Base-by-base conservation (phyloP, 2,113 vertebrate species). In the Xiphorhynchus elegans region DNA sequence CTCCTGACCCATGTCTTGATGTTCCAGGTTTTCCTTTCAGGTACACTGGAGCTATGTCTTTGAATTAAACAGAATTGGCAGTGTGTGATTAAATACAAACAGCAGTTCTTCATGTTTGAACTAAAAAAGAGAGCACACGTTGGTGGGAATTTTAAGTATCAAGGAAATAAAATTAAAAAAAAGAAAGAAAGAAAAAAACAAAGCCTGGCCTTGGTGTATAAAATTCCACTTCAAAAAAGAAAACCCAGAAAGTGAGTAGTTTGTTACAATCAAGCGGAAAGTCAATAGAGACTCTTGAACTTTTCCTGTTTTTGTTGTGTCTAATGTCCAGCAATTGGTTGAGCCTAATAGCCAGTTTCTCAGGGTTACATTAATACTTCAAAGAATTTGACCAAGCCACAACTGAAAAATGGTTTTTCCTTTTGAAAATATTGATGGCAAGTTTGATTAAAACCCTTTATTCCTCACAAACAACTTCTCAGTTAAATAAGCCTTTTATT, bases 251-350 rank as follows among this genome's bases (percentile, higher is more conserved):
- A 96, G 80, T 62, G 62, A 90, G 93, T 64, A 96, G 88, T 95
- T 95, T 93, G 83, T 94, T 95, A 89, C 69, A 94, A 82, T 96
- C 93, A 95, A 95, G 93, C 88, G 86, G 95, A 96, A 96, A 96
- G 87, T 95, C 95, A 93, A 92, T 90, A 92, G 92, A 97, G 92
- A 96, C 95, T 96, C 88, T 94, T 92, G 80, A 96, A 96, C 85
- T 96, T 94, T 97, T 97, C 96, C 95, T 96, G 96, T 95, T 96
- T 96, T 96, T 97, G 95, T 97, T 96, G 93, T 93, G 96, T 96
- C 95, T 96, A 75, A 93, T 78, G 80, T 95, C 90, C 95, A 94
- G 95, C 84, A 94, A 96, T 62, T 89, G 49, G 72, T 95, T 84
- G 75, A 94, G 85, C 81, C 80, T 92, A 96, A 94, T 90, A 93